Percentiles rank a stretch among this genome's conserved stretches.
Conservation (phyloP, 1,140 invertebrate genomes). For the Drosophila setifemur region DNA sequence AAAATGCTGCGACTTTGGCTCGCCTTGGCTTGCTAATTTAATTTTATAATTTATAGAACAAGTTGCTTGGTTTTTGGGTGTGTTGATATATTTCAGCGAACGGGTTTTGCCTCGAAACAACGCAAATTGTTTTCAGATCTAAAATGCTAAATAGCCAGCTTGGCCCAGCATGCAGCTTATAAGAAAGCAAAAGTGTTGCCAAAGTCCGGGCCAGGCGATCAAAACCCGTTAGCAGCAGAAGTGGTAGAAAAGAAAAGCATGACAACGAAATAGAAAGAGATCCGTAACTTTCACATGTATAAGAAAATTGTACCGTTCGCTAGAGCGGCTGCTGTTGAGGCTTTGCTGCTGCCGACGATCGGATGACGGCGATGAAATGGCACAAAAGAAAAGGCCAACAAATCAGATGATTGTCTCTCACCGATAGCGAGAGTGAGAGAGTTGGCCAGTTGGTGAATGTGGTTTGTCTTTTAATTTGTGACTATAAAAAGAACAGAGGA, state of each 20-base stretch:
- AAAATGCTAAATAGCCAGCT: slow-evolving; percentile 68
- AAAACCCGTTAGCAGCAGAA: slow-evolving; percentile 65
- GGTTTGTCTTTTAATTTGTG: neutral
- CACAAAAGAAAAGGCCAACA: slow-evolving; percentile 41
- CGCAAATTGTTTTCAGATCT: slow-evolving; percentile 52
- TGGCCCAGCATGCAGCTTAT: slow-evolving; percentile 19
- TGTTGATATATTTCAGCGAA: slow-evolving; percentile 38
- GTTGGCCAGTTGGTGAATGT: slow-evolving; percentile 25
- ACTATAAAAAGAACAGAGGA: slow-evolving; percentile 7
- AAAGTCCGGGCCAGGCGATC: slow-evolving; percentile 5
- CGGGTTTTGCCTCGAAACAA: slow-evolving; percentile 53
- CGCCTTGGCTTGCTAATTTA: slow-evolving; percentile 52
- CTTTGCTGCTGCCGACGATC: slow-evolving; percentile 17
- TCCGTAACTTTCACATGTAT: slow-evolving; percentile 69
- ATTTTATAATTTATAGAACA: slow-evolving; percentile 69
- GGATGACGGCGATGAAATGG: slow-evolving; percentile 43
- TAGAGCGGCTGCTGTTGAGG: slow-evolving; percentile 14
- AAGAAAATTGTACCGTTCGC: slow-evolving; percentile 65
- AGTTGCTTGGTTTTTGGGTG: slow-evolving; percentile 62
- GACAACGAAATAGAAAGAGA: slow-evolving; percentile 54
- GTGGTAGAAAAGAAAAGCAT: slow-evolving; percentile 43
- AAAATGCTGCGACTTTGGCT: slow-evolving; percentile 25
- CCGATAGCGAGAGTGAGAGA: slow-evolving; percentile 44
- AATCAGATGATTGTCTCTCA: slow-evolving; percentile 33
- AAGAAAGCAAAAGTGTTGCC: slow-evolving; percentile 71